These are phyloP conservation scores for Urocitellus parryii DNA, from an alignment of 2,113 vertebrate species.

Conservation along the genomic window DNA sequence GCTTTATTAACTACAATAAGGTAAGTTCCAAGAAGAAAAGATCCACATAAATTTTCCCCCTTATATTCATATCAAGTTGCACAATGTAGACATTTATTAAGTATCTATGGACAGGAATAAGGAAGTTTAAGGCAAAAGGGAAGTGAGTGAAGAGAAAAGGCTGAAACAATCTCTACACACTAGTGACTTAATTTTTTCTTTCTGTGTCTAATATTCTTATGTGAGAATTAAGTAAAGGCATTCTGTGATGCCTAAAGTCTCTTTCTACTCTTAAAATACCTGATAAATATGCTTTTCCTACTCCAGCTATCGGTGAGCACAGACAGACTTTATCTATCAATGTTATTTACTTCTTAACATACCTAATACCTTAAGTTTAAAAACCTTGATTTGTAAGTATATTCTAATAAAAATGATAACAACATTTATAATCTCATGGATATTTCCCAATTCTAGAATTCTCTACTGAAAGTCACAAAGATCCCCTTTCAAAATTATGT, in stretches of 20 bases:
- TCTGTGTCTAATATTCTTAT: background rate
- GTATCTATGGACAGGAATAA: background rate
- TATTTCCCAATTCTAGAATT: slow-evolving; percentile 3
- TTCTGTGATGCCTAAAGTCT: background rate
- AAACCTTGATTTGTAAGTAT: background rate
- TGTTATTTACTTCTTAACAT: slow-evolving; percentile 34
- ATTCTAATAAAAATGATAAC: slow-evolving; percentile 27
- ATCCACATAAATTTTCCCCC: background rate
- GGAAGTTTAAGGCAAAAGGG: background rate
- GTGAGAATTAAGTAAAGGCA: background rate
- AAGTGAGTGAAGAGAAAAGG: background rate
- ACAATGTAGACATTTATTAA: slow-evolving; percentile 15
- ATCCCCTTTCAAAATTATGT: background rate
- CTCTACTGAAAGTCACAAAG: background rate
- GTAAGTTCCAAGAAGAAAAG: slow-evolving; percentile 40
- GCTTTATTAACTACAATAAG: slow-evolving; percentile 1
- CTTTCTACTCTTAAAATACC: background rate
- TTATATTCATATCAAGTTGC: background rate
- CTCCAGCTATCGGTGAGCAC: background rate
- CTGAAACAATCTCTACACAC: background rate
- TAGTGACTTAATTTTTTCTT: too few species aligned
- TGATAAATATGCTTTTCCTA: background rate
- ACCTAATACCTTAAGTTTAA: background rate
- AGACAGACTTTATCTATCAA: background rate
- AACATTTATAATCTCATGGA: slow-evolving; percentile 30